A percentile compares a stretch with the other conserved stretches of the same genome.
Evolutionary conservation across 2,113 vertebrate species (phyloP).

Genomic region (Zootoca vivipara): DNA sequence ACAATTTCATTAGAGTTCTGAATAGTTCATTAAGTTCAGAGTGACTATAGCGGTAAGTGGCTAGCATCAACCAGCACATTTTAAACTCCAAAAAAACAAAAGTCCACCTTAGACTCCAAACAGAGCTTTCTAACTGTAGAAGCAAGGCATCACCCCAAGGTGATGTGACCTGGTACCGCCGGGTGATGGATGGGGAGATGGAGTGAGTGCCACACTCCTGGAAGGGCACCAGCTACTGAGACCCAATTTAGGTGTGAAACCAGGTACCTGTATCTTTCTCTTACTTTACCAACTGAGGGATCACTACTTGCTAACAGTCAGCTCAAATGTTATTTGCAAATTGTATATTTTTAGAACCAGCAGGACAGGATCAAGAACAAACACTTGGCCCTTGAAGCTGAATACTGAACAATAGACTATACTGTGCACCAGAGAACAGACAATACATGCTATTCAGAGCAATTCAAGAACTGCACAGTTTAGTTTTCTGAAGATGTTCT

Average conservation of each 20-base stretch:
- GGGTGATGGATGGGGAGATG: background rate
- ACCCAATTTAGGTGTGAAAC: background rate
- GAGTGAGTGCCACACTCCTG: background rate
- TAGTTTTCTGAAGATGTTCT: background rate
- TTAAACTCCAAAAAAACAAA: background rate
- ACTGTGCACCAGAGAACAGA: background rate
- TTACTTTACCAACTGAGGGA: background rate
- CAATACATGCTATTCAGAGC: background rate
- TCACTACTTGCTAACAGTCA: background rate
- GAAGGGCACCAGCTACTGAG: background rate
- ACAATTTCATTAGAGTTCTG: background rate
- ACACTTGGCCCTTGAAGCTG: background rate
- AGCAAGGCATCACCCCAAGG: background rate
- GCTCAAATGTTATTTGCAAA: background rate
- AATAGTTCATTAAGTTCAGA: background rate
- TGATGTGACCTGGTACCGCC: background rate
- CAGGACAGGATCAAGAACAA: background rate
- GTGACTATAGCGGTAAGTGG: too few species aligned
- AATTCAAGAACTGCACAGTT: background rate
- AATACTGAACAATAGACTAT: background rate
- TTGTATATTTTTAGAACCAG: background rate
- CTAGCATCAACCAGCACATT: background rate
- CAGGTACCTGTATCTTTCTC: background rate
- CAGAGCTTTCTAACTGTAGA: accelerated
- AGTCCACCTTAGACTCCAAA: accelerated